These are phyloP conservation scores for Oscheius sp. DNA, from an alignment of 1,140 invertebrate genomes.

Conservation along the genomic window DNA sequence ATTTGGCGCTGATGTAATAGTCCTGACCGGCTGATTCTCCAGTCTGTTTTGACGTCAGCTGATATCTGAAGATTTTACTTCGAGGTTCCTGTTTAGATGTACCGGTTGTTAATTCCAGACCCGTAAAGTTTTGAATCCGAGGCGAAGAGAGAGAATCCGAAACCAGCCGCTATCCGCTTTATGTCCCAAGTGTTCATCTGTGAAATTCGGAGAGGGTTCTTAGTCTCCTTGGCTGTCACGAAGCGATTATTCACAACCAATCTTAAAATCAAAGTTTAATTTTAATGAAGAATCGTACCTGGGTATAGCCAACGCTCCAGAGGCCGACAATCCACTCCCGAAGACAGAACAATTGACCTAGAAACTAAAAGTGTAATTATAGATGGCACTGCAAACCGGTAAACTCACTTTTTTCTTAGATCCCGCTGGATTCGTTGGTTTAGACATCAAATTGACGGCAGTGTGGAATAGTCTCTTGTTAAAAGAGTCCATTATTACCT, in stretches of 20 bases:
- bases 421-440: no score
- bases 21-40: not conserved
- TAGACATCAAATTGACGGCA: no score
- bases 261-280: not conserved
- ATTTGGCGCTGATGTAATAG: constrained; percentile 2
- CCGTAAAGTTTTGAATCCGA: constrained; percentile 49
- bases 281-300: constrained; percentile 1
- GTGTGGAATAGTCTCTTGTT: no score
- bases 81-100: not conserved
- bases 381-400: no score
- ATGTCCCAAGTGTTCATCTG: constrained; percentile 51
- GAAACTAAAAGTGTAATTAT: not conserved
- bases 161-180: constrained; percentile 48
- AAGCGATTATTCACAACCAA: not conserved
- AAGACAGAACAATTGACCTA: constrained; percentile 34
- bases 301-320: constrained; percentile 26
- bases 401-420: constrained; percentile 1
- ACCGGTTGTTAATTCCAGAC: constrained; percentile 50
- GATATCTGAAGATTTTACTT: constrained; percentile 6
- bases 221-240: constrained; percentile 5
- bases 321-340: constrained; percentile 36
- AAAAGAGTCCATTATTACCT: no score
- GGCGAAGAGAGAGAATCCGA: constrained; percentile 58
- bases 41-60: not conserved
- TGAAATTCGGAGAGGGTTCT: constrained; percentile 39